These are phyloP conservation scores for Lethenteron camtschaticum DNA, from an alignment of 2,113 vertebrate species.

Conservation along the genomic window DNA sequence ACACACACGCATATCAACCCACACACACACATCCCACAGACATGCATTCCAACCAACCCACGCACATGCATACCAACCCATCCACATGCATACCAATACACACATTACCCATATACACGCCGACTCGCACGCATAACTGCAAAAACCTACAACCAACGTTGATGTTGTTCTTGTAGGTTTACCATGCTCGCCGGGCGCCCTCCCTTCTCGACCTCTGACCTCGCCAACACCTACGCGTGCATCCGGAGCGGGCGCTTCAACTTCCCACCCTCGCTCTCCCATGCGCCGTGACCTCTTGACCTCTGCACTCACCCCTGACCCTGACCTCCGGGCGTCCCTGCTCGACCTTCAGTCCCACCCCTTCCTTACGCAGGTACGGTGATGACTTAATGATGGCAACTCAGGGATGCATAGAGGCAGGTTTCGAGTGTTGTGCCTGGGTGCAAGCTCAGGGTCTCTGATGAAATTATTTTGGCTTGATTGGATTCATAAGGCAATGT, in stretches of 20 bases:
- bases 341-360: conserved; percentile 83
- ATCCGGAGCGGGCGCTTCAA: conserved; percentile 79
- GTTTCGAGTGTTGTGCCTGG: too few species aligned
- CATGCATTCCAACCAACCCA: background rate
- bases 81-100: background rate
- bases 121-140: background rate
- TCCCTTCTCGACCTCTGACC: conserved; percentile 80
- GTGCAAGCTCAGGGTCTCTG: too few species aligned
- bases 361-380: conserved; percentile 65
- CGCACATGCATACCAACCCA: background rate
- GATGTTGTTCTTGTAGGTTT: conserved; percentile 36
- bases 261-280: conserved; percentile 46
- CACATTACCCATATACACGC: background rate
- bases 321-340: conserved; percentile 50
- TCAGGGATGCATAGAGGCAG: too few species aligned
- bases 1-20: background rate
- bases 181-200: conserved; percentile 76
- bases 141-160: background rate
- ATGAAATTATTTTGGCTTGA: too few species aligned
- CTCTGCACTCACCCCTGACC: conserved; percentile 50
- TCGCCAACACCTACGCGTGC: conserved; percentile 89
- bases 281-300: conserved; percentile 65
- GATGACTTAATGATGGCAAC: too few species aligned
- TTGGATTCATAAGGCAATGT: too few species aligned
- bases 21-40: background rate